Percentiles rank a stretch among this genome's conserved stretches.
Conservation (phyloP, 2,797 vertebrate genomes). For the Anableps anableps region DNA sequence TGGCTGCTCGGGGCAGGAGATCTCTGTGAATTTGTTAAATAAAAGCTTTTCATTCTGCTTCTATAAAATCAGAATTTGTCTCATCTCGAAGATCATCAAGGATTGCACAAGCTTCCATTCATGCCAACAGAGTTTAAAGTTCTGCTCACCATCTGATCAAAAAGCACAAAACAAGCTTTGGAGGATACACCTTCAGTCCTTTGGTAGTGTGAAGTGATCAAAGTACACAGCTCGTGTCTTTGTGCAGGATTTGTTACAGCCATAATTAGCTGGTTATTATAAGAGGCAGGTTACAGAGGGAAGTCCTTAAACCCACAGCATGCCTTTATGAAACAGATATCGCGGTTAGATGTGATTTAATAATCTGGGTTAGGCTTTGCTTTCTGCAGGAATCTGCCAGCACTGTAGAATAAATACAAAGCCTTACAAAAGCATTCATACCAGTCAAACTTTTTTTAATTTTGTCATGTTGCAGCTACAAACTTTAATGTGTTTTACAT, state of each 20-base stretch:
- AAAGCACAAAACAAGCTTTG: constrained; percentile 50
- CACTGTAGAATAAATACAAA: neutral
- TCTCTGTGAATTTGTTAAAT: constrained; percentile 26
- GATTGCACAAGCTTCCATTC: neutral
- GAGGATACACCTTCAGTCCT: constrained; percentile 39
- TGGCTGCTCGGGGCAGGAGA: neutral
- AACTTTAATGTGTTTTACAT: neutral
- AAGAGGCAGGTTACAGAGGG: constrained; percentile 16
- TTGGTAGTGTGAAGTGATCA: constrained; percentile 56
- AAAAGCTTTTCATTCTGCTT: constrained; percentile 22
- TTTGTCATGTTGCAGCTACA: neutral
- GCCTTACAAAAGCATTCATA: neutral
- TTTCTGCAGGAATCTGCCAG: neutral
- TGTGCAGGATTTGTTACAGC: constrained; percentile 53
- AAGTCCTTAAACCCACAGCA: constrained; percentile 12
- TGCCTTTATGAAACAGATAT: neutral
- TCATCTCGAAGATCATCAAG: neutral
- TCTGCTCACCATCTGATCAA: constrained; percentile 34
- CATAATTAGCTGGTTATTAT: constrained; percentile 48
- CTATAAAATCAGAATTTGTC: neutral
- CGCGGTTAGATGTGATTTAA: neutral
- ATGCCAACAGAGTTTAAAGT: constrained; percentile 14
- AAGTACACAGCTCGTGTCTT: constrained; percentile 55
- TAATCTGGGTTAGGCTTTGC: neutral
- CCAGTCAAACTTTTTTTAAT: neutral